Conservation (phyloP, 2,113 vertebrate species). For the Stigmatopora argus region DNA sequence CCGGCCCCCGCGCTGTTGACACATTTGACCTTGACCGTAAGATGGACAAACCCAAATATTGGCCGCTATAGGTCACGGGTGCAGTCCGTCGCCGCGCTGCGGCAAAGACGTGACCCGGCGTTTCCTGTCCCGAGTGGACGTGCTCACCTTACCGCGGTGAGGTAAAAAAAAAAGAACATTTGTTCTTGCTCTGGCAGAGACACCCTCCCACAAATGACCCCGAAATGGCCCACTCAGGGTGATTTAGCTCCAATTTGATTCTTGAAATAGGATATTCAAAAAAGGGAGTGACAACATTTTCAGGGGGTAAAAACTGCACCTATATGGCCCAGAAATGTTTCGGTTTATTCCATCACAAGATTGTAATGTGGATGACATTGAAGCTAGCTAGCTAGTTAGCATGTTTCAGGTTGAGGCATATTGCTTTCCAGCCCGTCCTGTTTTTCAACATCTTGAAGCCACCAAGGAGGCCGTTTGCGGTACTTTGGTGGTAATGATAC, state of each 20-base stretch:
- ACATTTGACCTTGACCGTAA: background rate
- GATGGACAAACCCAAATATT: slow-evolving; percentile 13
- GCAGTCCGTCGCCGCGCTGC: slow-evolving; percentile 52
- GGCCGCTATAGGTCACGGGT: slow-evolving; percentile 30
- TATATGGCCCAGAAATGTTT: no score
- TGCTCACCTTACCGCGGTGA: slow-evolving; percentile 43
- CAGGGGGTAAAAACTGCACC: no score
- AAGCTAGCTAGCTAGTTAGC: slow-evolving; percentile 12
- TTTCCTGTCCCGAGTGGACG: slow-evolving; percentile 48
- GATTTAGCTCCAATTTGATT: no score
- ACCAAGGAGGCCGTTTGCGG: background rate
- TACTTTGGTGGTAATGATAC: background rate
- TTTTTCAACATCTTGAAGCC: background rate
- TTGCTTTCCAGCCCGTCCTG: slow-evolving; percentile 18
- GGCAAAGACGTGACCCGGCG: slow-evolving; percentile 59
- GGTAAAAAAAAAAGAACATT: no score
- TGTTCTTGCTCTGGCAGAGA: no score
- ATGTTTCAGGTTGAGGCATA: slow-evolving; percentile 15
- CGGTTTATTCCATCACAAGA: no score
- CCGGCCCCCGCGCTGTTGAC: slow-evolving; percentile 6
- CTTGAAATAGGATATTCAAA: no score
- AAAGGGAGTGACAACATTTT: no score
- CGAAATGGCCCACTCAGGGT: no score
- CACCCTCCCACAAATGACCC: no score
- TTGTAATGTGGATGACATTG: slow-evolving; percentile 18